phyloP scores from a whole-genome alignment of 2,888 invertebrate species.

The Myathropa florea region DNA sequence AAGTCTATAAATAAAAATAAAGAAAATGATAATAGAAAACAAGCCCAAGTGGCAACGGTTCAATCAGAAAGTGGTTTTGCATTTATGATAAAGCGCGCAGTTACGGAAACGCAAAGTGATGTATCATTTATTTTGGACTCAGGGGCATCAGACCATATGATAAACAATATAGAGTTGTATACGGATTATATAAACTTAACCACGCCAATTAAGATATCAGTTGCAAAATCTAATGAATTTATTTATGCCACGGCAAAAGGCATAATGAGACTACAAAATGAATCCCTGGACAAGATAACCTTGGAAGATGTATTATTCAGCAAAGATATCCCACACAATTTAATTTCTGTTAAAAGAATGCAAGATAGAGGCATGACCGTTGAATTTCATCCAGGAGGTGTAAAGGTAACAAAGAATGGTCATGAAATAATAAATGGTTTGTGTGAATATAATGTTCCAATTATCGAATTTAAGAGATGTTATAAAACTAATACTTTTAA shows the following conservation, averaged over 20 bases:
- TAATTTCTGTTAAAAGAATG: conserved; percentile 74
- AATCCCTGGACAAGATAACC: conserved; percentile 30
- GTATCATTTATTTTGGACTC: conserved; percentile 32
- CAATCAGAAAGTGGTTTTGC: conserved; percentile 2
- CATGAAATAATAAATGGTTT: conserved; percentile 34
- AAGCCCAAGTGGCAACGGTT: conserved; percentile 5
- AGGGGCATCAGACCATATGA: conserved; percentile 49
- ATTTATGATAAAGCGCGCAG: not conserved
- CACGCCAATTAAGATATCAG: conserved; percentile 73
- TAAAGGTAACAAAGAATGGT: conserved; percentile 74
- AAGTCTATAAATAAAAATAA: not conserved
- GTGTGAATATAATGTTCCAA: conserved; percentile 44
- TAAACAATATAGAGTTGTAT: conserved; percentile 33
- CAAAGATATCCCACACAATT: conserved; percentile 74
- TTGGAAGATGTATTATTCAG: conserved; percentile 73
- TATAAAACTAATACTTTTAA: conserved; percentile 11
- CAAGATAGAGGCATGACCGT: conserved; percentile 74
- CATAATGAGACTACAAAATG: conserved; percentile 72
- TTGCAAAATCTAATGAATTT: conserved; percentile 70
- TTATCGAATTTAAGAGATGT: conserved; percentile 41
- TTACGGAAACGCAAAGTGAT: not conserved
- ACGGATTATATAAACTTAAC: conserved; percentile 33
- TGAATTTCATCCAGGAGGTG: conserved; percentile 61
- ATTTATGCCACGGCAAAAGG: conserved; percentile 65
- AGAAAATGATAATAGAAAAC: conserved; percentile 18